These are phyloP conservation scores for Rhagonycha lutea DNA, from an alignment of 2,888 invertebrate species.

Conservation along the genomic window DNA sequence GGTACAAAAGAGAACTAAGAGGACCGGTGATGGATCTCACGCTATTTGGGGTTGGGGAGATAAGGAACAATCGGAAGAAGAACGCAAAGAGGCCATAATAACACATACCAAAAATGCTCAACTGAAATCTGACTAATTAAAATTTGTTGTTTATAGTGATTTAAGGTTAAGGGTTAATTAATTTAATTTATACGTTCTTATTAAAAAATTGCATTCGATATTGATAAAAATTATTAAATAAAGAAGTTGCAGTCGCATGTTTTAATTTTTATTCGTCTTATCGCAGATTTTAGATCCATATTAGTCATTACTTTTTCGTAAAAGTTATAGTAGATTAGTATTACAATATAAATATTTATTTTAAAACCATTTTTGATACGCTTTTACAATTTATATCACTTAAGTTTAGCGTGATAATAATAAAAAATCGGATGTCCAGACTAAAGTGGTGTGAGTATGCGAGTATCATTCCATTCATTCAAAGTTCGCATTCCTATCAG, in stretches of 20 bases:
- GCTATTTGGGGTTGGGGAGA: constrained; percentile 83
- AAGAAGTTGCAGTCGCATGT: background rate
- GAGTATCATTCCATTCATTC: background rate
- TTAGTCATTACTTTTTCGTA: background rate
- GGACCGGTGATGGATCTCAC: constrained; percentile 77
- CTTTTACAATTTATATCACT: background rate
- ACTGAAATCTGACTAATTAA: background rate
- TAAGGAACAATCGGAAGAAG: constrained; percentile 61
- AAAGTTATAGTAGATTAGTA: background rate
- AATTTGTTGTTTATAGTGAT: background rate
- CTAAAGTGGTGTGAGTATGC: background rate
- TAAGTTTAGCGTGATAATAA: background rate
- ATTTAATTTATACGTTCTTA: background rate
- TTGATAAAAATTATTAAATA: background rate
- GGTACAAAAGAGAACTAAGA: constrained; percentile 68
- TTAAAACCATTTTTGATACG: background rate
- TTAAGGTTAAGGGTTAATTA: background rate
- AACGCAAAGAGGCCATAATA: constrained; percentile 45
- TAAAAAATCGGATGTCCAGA: background rate
- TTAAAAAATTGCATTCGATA: background rate
- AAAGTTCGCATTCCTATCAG: background rate
- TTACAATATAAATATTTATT: background rate
- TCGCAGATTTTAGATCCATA: background rate
- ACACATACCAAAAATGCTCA: constrained; percentile 37
- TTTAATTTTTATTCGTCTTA: background rate